Evolutionary conservation across 2,888 invertebrate species (phyloP).

Genomic region (Mycalesis mineus): DNA sequence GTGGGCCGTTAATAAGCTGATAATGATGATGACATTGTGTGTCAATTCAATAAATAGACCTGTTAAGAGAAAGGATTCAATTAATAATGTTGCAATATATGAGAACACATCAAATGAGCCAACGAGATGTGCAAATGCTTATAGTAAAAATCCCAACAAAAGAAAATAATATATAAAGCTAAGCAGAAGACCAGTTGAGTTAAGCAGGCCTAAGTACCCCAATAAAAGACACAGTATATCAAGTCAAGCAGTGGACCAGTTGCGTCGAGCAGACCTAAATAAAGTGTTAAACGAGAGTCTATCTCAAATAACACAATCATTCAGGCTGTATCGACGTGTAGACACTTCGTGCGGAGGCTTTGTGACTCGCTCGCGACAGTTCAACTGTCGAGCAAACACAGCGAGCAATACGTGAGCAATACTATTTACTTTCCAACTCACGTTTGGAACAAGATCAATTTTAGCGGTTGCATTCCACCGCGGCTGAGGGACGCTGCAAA

Average conservation of each 20-base stretch:
- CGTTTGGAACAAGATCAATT: conserved; percentile 77
- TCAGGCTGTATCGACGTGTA: conserved; percentile 7
- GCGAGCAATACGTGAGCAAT: conserved; percentile 27
- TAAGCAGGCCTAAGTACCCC: too few relatives aligned
- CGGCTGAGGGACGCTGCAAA: conserved; percentile 67
- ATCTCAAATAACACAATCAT: conserved; percentile 8
- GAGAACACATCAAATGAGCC: too few relatives aligned
- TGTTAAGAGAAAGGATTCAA: too few relatives aligned
- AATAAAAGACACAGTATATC: too few relatives aligned
- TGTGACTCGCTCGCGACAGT: conserved; percentile 23
- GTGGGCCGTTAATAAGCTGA: too few relatives aligned
- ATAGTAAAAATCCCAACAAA: too few relatives aligned
- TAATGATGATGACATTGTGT: too few relatives aligned
- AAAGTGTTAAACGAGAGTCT: background rate
- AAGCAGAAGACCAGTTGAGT: too few relatives aligned
- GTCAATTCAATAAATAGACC: too few relatives aligned
- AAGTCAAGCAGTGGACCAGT: background rate
- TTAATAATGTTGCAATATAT: too few relatives aligned
- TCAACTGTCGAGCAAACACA: conserved; percentile 22
- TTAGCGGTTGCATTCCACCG: conserved; percentile 76
- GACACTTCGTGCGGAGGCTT: conserved; percentile 9
- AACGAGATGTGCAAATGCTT: too few relatives aligned
- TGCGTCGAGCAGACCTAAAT: background rate
- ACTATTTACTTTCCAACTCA: conserved; percentile 64
- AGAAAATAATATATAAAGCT: too few relatives aligned